These are phyloP conservation scores for Stenchaetothrips biformis DNA, from an alignment of 2,888 invertebrate genomes.

Conservation along the genomic window DNA sequence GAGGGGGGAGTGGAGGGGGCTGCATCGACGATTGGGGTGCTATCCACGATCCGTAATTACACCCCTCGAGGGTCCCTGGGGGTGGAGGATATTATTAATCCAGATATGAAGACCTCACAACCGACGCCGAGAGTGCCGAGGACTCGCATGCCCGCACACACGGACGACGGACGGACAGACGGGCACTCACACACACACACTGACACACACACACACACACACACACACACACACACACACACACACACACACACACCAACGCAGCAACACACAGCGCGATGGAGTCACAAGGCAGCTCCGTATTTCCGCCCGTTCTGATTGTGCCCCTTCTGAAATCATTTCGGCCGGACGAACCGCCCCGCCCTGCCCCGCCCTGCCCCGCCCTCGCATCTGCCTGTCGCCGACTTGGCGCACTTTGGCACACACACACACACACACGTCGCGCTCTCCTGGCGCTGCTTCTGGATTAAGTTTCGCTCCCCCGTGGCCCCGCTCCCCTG, in stretches of 20 bases:
- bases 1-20: background rate
- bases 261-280: background rate
- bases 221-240: background rate
- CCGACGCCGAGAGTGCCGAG: no score
- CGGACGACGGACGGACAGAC: background rate
- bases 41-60: no score
- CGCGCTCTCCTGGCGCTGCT: no score
- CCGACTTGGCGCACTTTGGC: no score
- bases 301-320: background rate
- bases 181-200: background rate
- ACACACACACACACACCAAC: background rate
- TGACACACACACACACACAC: background rate
- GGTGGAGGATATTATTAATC: conserved; percentile 6
- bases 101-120: conserved; percentile 3
- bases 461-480: no score
- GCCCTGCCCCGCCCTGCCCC: background rate
- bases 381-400: background rate
- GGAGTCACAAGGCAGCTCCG: background rate
- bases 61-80: background rate
- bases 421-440: no score
- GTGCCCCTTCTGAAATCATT: background rate
- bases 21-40: background rate
- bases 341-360: background rate
- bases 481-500: no score
- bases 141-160: background rate